phyloP scores from a whole-genome alignment of 2,888 invertebrate genomes.

The Agonopterix arenella region DNA sequence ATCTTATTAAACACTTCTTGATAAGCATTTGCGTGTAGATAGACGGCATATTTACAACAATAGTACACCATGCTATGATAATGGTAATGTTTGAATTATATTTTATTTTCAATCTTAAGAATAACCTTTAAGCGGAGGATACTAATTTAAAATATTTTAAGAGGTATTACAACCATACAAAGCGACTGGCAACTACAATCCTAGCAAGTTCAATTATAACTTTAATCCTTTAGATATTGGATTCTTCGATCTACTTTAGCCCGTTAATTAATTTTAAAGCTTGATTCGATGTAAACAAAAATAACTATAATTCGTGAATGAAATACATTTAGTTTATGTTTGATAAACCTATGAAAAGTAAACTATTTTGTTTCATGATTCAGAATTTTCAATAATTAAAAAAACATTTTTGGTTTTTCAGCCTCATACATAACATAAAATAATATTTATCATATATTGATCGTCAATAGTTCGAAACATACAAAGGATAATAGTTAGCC shows the following conservation, averaged over 20 bases:
- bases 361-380: too few species aligned
- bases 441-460: too few species aligned
- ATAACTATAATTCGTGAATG: too few species aligned
- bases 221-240: constrained; percentile 1
- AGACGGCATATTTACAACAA: constrained; percentile 61
- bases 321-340: too few species aligned
- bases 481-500: constrained; percentile 29
- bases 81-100: constrained; percentile 35
- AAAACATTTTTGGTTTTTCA: too few species aligned
- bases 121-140: constrained; percentile 51
- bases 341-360: too few species aligned
- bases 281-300: too few species aligned
- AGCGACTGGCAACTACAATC: constrained; percentile 52
- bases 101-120: constrained; percentile 40
- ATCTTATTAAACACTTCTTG: constrained; percentile 49
- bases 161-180: constrained; percentile 65
- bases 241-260: constrained; percentile 1
- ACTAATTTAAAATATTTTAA: constrained; percentile 49
- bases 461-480: background rate
- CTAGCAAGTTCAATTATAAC: background rate
- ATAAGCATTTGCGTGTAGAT: constrained; percentile 57
- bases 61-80: constrained; percentile 46
- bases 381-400: too few species aligned
- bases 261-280: too few species aligned
- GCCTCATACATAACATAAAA: too few species aligned